Evolutionary conservation across 1,140 invertebrate species (phyloP).

Genomic region (Drosophila asahinai): DNA sequence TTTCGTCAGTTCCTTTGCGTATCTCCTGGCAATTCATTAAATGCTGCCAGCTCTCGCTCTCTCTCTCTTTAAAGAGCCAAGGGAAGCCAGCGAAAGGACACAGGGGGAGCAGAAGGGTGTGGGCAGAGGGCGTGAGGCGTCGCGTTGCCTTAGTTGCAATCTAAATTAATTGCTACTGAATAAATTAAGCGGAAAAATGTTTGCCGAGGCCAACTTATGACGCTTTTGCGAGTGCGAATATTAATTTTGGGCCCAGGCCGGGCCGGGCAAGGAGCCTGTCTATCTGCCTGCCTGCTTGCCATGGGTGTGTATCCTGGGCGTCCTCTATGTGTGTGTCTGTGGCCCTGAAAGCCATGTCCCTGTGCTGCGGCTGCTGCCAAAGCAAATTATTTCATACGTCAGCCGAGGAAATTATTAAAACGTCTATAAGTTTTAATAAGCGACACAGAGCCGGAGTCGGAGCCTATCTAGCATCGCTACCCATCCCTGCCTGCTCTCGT

Average conservation of each 20-base stretch:
- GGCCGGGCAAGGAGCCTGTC: background rate
- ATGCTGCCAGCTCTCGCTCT: conserved; percentile 46
- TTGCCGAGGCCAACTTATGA: conserved; percentile 78
- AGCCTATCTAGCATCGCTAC: too few species aligned
- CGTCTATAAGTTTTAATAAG: conserved; percentile 71
- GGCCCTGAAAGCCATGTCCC: conserved; percentile 5
- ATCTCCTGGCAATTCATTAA: conserved; percentile 40
- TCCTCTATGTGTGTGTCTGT: conserved; percentile 14
- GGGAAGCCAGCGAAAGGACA: background rate
- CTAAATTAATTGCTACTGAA: conserved; percentile 82
- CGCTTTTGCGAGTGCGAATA: conserved; percentile 76
- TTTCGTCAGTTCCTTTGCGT: conserved; percentile 7
- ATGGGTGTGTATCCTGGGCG: background rate
- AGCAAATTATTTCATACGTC: conserved; percentile 77
- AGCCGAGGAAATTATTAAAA: conserved; percentile 75
- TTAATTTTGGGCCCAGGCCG: conserved; percentile 59
- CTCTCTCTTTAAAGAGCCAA: conserved; percentile 34
- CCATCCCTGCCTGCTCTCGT: conserved; percentile 11
- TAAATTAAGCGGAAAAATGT: conserved; percentile 83
- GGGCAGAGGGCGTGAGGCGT: conserved; percentile 16
- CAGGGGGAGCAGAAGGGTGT: background rate
- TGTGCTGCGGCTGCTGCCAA: conserved; percentile 50
- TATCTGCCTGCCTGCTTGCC: background rate
- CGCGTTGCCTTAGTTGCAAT: conserved; percentile 76
- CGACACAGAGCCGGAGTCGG: conserved; percentile 9